Evolutionary conservation across 2,797 vertebrate species (phyloP).

Genomic region (Buceros bicornis): DNA sequence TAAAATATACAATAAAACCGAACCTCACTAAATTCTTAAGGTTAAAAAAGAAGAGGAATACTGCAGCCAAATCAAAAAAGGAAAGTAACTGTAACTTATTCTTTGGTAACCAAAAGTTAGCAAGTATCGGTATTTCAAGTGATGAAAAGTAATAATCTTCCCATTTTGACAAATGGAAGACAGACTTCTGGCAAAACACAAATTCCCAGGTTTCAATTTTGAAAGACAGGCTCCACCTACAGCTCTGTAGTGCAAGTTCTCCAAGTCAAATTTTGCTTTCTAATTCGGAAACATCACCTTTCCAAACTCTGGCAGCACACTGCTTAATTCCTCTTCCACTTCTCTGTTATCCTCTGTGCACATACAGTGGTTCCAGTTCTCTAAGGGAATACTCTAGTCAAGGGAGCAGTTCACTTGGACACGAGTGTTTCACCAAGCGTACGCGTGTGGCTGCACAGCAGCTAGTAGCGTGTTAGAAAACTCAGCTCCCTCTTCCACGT

Average conservation of each 20-base stretch:
- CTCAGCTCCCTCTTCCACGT: not conserved
- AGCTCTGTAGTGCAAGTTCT: constrained; percentile 85
- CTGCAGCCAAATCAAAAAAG: constrained; percentile 78
- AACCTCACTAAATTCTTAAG: constrained; percentile 72
- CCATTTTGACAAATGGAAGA: constrained; percentile 61
- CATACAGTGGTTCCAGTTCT: not conserved
- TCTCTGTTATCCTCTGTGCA: not conserved
- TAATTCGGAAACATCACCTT: constrained; percentile 64
- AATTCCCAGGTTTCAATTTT: constrained; percentile 58
- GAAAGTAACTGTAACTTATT: constrained; percentile 79
- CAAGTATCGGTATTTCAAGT: constrained; percentile 81
- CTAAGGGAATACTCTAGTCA: constrained; percentile 10
- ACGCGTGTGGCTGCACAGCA: constrained; percentile 68
- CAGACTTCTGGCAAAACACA: constrained; percentile 74
- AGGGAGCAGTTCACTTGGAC: constrained; percentile 35
- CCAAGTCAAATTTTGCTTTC: constrained; percentile 75
- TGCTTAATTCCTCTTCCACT: not conserved
- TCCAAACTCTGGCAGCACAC: constrained; percentile 56
- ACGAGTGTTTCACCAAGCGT: not conserved
- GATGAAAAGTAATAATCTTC: constrained; percentile 63
- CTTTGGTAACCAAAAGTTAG: constrained; percentile 93
- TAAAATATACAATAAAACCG: constrained; percentile 74
- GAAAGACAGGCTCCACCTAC: constrained; percentile 78
- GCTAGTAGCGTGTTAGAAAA: constrained; percentile 42
- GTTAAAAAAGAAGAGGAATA: constrained; percentile 75